phyloP scores from a whole-genome alignment of 2,888 invertebrate species.

The Cryptus viduatorius region DNA sequence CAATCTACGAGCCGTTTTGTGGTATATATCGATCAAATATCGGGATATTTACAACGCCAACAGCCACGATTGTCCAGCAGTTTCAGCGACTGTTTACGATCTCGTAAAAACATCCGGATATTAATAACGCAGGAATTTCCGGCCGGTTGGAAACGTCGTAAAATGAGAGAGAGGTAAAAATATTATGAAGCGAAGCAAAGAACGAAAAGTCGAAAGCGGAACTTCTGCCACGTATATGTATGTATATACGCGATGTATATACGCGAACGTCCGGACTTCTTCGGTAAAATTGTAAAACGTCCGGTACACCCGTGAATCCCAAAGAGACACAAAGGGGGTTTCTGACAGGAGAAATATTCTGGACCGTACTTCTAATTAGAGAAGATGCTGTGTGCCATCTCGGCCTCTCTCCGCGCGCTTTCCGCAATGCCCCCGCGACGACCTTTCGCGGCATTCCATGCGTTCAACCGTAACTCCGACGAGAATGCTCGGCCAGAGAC shows the following conservation, averaged over 20 bases:
- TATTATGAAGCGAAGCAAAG: constrained; percentile 21
- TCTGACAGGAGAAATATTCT: constrained; percentile 30
- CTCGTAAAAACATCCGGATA: constrained; percentile 50
- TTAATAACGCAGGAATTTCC: constrained; percentile 55
- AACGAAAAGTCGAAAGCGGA: background rate
- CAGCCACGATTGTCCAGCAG: background rate
- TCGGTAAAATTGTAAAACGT: constrained; percentile 51
- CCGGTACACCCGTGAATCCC: constrained; percentile 22
- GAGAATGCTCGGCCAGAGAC: constrained; percentile 25
- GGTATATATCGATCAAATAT: constrained; percentile 24
- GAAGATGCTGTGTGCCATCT: constrained; percentile 43
- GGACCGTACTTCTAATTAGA: constrained; percentile 59
- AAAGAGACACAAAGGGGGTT: constrained; percentile 40
- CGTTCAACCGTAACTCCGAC: constrained; percentile 37
- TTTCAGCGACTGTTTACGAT: constrained; percentile 23
- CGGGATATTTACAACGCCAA: constrained; percentile 43
- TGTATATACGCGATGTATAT: background rate
- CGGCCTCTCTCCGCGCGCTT: constrained; percentile 31
- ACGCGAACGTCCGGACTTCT: background rate
- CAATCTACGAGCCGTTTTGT: background rate
- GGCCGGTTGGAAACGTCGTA: constrained; percentile 23
- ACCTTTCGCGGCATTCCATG: constrained; percentile 41
- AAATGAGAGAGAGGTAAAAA: constrained; percentile 4
- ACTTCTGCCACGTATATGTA: constrained; percentile 3
- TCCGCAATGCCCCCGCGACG: constrained; percentile 5